Evolutionary conservation across 2,113 vertebrate species (phyloP).

Genomic region (Callionymus lyra): DNA sequence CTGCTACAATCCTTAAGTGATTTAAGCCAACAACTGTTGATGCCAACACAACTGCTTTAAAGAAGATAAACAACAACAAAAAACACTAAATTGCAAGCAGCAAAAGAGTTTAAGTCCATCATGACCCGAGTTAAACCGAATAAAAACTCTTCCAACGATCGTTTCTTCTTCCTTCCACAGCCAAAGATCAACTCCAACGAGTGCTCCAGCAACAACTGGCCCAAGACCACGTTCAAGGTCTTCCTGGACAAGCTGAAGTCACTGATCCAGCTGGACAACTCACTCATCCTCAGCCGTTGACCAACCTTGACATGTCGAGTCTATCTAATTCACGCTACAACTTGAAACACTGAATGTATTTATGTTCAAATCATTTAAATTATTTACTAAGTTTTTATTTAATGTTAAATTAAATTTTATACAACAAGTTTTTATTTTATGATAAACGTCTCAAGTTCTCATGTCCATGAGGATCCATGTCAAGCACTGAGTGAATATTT

Average conservation of each 20-base stretch:
- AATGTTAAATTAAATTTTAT: too few relatives aligned
- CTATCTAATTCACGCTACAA: too few relatives aligned
- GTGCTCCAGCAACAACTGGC: constrained; percentile 15
- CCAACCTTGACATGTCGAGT: too few relatives aligned
- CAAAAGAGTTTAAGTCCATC: not conserved
- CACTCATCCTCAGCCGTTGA: too few relatives aligned
- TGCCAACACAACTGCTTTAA: too few relatives aligned
- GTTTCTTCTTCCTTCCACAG: constrained; percentile 11
- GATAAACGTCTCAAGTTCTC: too few relatives aligned
- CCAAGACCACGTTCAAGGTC: accelerated
- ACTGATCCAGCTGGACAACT: not conserved
- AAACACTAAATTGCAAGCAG: too few relatives aligned
- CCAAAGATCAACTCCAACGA: accelerated
- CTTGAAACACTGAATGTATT: constrained; percentile 29
- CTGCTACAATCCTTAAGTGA: too few relatives aligned
- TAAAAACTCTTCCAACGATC: too few relatives aligned
- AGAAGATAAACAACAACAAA: not conserved
- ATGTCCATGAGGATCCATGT: not conserved
- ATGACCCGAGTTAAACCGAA: not conserved
- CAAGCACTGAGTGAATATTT: constrained; percentile 21
- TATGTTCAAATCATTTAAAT: constrained; percentile 23
- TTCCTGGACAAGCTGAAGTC: not conserved
- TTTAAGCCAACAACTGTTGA: too few relatives aligned
- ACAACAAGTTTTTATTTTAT: too few relatives aligned
- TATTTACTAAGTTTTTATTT: too few relatives aligned